phyloP scores from a whole-genome alignment of 35 echinoderm and acorn worm species.

The Ptychodera flava region DNA sequence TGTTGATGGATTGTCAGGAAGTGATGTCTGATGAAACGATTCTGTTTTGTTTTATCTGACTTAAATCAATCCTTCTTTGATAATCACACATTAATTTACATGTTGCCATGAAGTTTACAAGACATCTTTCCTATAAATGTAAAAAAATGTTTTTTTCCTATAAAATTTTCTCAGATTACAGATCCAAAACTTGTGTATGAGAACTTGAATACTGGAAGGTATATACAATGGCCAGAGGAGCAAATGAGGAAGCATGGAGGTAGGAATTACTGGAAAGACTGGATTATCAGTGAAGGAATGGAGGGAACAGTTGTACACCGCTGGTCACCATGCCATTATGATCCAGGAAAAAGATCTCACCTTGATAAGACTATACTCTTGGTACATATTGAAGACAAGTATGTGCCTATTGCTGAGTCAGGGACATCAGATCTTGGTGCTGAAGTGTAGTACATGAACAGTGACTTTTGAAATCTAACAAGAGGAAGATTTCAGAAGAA shows the following conservation, averaged over 20 bases:
- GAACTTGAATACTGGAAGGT: conserved; percentile 72
- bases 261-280: conserved; percentile 75
- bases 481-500: no score
- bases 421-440: conserved; percentile 60
- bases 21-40: no score
- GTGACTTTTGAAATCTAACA: no score
- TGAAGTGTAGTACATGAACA: conserved; percentile 60
- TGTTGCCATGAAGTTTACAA: no score
- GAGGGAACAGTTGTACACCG: conserved; percentile 89
- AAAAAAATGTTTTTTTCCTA: no score
- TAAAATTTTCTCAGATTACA: conserved; percentile 70
- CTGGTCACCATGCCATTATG: conserved; percentile 81
- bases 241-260: conserved; percentile 68
- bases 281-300: conserved; percentile 75
- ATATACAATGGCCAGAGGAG: conserved; percentile 90
- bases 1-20: no score
- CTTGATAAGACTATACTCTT: conserved; percentile 89
- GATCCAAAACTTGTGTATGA: conserved; percentile 73
- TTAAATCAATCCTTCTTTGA: no score
- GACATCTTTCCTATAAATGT: no score
- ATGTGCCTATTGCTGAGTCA: conserved; percentile 75
- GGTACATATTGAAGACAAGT: conserved; percentile 69
- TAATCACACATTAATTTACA: no score
- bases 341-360: conserved; percentile 61
- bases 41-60: no score